Percentiles rank a stretch among this genome's conserved stretches.
Evolutionary conservation across 1,140 invertebrate species (phyloP).

Genomic region (Pectinophora gossypiella): DNA sequence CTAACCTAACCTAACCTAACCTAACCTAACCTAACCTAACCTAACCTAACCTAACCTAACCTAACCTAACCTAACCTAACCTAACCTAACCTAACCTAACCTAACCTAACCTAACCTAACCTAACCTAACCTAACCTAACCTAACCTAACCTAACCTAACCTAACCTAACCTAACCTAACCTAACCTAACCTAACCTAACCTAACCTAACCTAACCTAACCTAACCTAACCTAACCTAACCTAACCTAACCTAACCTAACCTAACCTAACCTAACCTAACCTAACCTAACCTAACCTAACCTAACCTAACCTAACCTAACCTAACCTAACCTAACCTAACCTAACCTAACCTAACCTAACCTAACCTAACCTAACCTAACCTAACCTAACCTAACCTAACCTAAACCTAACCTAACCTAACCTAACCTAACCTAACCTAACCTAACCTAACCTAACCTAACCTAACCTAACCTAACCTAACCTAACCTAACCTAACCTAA

Average conservation of each 20-base stretch:
- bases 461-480: slow-evolving; percentile 14
- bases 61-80: slow-evolving; percentile 4
- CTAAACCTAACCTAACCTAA: slow-evolving; percentile 3
- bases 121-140: slow-evolving; percentile 4
- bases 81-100: slow-evolving; percentile 4
- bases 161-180: slow-evolving; percentile 2
- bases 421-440: slow-evolving; percentile 18
- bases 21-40: background rate
- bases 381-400: background rate
- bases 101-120: slow-evolving; percentile 3
- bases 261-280: slow-evolving; percentile 9
- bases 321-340: slow-evolving; percentile 13
- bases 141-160: slow-evolving; percentile 4
- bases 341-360: slow-evolving; percentile 17
- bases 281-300: slow-evolving; percentile 9
- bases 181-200: slow-evolving; percentile 5
- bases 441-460: slow-evolving; percentile 16
- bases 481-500: slow-evolving; percentile 18
- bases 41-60: background rate
- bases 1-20: slow-evolving; percentile 1
- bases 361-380: slow-evolving; percentile 18
- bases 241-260: slow-evolving; percentile 6
- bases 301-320: slow-evolving; percentile 15
- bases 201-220: slow-evolving; percentile 3
- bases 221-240: slow-evolving; percentile 5